phyloP scores from a whole-genome alignment of 2,888 invertebrate genomes.

The Caenorhabditis angaria region DNA sequence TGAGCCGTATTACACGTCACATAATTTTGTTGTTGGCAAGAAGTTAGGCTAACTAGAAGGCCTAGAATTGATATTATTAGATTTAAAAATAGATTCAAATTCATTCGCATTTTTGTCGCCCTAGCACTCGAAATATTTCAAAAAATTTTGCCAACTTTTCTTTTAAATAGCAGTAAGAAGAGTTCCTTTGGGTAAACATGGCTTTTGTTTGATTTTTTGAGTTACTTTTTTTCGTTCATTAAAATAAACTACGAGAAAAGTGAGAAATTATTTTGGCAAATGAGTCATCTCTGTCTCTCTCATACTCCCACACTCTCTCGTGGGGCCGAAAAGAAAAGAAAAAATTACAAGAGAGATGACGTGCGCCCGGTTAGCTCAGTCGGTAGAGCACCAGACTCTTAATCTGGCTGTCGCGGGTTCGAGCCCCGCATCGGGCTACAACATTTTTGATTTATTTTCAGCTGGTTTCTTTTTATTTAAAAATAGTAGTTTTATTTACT shows the following conservation, averaged over 20 bases:
- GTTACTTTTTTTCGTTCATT: too few species aligned
- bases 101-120: neutral
- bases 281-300: neutral
- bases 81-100: neutral
- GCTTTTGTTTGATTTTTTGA: too few species aligned
- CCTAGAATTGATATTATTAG: too few species aligned
- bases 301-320: too few species aligned
- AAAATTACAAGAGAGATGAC: neutral
- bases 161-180: too few species aligned
- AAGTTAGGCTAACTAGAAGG: too few species aligned
- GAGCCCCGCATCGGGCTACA: constrained; percentile 68
- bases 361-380: constrained; percentile 69
- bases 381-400: constrained; percentile 71
- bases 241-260: too few species aligned
- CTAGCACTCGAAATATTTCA: too few species aligned
- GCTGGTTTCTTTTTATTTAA: neutral
- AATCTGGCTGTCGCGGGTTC: constrained; percentile 71
- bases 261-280: too few species aligned
- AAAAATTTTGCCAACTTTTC: too few species aligned
- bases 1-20: neutral
- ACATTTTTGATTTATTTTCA: neutral
- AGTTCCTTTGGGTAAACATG: too few species aligned
- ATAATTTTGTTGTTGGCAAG: neutral
- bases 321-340: neutral
- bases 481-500: too few species aligned